Percentiles rank a stretch among this genome's conserved stretches.
Conservation (phyloP, 2,797 vertebrate species). For the Gila robusta region DNA sequence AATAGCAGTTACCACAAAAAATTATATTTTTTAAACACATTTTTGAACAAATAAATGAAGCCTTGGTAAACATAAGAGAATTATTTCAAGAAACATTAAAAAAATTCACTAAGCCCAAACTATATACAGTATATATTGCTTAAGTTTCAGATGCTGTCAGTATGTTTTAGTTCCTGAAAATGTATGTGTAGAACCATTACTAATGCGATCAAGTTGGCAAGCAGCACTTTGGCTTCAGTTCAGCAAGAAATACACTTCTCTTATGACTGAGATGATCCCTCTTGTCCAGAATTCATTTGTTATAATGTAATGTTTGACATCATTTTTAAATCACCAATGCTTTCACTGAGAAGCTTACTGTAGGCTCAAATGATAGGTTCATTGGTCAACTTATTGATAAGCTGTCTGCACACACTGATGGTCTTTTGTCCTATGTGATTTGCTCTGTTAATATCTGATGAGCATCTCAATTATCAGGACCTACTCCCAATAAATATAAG, state of each 20-base stretch:
- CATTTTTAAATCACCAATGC: neutral
- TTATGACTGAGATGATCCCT: neutral
- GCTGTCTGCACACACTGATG: neutral
- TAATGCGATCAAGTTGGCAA: neutral
- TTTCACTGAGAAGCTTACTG: neutral
- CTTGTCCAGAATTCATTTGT: neutral
- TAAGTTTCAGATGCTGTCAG: neutral
- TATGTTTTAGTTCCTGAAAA: neutral
- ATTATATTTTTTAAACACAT: neutral
- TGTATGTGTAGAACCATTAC: neutral
- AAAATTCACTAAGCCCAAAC: neutral
- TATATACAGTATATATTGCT: neutral
- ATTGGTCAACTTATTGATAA: conserved; percentile 17
- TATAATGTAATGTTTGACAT: neutral
- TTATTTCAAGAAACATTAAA: neutral
- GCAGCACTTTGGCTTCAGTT: neutral
- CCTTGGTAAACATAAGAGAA: neutral
- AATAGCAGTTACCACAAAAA: neutral
- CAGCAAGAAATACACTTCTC: neutral
- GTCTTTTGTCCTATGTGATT: neutral
- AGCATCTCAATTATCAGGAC: neutral
- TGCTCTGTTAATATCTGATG: conserved; percentile 18
- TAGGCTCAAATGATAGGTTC: neutral
- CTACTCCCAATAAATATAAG: neutral
- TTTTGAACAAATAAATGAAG: neutral